These are phyloP conservation scores for Drosophila algonquin DNA, from an alignment of 2,888 invertebrate genomes.

Conservation along the genomic window DNA sequence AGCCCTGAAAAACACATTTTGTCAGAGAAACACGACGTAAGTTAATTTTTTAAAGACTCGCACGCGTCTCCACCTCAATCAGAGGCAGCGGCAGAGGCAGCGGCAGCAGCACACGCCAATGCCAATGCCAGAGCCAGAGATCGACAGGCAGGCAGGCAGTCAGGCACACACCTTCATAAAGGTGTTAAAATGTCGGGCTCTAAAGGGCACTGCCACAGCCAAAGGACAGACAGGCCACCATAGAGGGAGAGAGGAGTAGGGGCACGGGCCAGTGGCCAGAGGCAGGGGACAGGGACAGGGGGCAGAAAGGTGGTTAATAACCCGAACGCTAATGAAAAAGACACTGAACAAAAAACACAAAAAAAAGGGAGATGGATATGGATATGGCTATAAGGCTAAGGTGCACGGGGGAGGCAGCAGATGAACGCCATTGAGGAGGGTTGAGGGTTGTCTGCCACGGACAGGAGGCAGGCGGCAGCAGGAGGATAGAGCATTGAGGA, in stretches of 20 bases:
- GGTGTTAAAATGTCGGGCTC: conserved; percentile 65
- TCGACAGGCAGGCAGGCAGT: conserved; percentile 11
- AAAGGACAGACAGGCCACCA: conserved; percentile 23
- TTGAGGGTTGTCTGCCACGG: neutral
- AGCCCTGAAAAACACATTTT: conserved; percentile 19
- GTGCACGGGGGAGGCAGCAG: neutral
- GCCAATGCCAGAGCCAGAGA: conserved; percentile 33
- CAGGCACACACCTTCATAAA: conserved; percentile 47
- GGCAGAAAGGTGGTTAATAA: conserved; percentile 71
- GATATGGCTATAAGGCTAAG: neutral
- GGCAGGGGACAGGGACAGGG: conserved; percentile 23
- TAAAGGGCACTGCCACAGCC: conserved; percentile 49
- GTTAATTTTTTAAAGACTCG: conserved; percentile 60
- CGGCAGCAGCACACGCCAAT: conserved; percentile 32
- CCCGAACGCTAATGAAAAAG: conserved; percentile 74
- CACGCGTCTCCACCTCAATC: conserved; percentile 57
- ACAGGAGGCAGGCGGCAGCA: neutral
- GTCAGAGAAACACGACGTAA: conserved; percentile 30
- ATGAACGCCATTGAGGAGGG: neutral
- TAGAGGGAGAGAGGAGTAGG: neutral
- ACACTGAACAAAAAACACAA: conserved; percentile 54
- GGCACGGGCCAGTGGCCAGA: neutral
- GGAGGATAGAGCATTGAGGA: neutral
- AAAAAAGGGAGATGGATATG: conserved; percentile 31
- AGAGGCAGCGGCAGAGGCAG: neutral